Conservation (phyloP, 2,888 invertebrate species). For the Pollenia labialis region DNA sequence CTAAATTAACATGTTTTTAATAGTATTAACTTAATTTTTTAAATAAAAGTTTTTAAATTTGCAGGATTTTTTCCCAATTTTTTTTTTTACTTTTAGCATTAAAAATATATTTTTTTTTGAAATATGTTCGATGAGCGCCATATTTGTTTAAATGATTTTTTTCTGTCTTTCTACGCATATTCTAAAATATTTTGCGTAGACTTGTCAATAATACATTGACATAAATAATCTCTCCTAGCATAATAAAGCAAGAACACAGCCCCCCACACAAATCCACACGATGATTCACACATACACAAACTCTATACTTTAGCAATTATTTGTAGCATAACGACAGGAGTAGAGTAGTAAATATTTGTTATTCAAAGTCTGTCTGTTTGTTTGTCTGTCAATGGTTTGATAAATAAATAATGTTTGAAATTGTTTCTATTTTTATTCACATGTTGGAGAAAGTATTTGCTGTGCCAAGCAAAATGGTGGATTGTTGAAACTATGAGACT, state of each 20-base stretch:
- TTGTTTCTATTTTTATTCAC: neutral
- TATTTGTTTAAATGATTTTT: slow-evolving; percentile 57
- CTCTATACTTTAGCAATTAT: slow-evolving; percentile 7
- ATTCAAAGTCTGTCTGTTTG: slow-evolving; percentile 22
- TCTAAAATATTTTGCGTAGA: slow-evolving; percentile 44
- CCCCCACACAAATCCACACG: neutral
- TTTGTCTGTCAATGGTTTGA: slow-evolving; percentile 41
- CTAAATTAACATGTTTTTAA: too few species aligned
- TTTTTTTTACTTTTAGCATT: neutral
- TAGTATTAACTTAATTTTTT: too few species aligned
- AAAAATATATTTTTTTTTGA: slow-evolving; percentile 30
- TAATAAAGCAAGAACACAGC: slow-evolving; percentile 6
- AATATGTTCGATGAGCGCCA: slow-evolving; percentile 55
- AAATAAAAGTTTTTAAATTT: neutral
- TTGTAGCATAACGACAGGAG: slow-evolving; percentile 52
- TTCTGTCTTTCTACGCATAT: slow-evolving; percentile 65
- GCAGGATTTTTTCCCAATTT: neutral
- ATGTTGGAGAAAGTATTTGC: slow-evolving; percentile 4
- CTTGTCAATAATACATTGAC: slow-evolving; percentile 52
- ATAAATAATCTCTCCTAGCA: slow-evolving; percentile 25
- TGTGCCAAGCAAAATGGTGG: slow-evolving; percentile 3
- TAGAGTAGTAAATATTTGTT: slow-evolving; percentile 24
- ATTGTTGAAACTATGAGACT: neutral
- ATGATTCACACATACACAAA: slow-evolving; percentile 1
- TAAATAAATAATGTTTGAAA: slow-evolving; percentile 8